Evolutionary conservation across 2,797 vertebrate species (phyloP).

Genomic region (Ctenosaura bakeri): DNA sequence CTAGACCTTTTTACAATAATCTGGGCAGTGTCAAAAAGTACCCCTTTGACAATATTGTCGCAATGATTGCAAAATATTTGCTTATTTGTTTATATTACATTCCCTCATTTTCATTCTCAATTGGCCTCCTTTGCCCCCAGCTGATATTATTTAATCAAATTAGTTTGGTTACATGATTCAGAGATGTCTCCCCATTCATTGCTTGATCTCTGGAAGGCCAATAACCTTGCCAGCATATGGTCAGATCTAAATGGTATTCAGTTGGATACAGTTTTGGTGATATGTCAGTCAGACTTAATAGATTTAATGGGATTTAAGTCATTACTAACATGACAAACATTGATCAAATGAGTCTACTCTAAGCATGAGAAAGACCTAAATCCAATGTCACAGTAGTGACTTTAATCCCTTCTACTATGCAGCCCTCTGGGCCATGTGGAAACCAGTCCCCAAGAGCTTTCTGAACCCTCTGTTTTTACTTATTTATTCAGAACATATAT

Average conservation of each 20-base stretch:
- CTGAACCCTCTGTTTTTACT: no score
- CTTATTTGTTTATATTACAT: background rate
- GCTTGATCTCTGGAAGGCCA: background rate
- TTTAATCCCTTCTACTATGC: background rate
- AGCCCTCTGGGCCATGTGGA: no score
- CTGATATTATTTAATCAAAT: background rate
- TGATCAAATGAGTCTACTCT: background rate
- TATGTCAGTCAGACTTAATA: no score
- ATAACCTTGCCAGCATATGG: background rate
- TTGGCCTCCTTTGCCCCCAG: background rate
- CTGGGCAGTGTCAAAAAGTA: background rate
- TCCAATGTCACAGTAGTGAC: background rate
- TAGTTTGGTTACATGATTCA: background rate
- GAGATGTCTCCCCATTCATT: background rate
- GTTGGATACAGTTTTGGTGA: background rate
- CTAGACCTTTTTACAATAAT: background rate
- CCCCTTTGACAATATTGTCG: background rate
- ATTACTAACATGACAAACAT: background rate
- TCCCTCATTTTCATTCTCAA: background rate
- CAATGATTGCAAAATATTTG: background rate
- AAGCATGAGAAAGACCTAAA: background rate
- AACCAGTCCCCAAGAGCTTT: no score
- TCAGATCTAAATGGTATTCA: background rate
- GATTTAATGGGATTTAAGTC: background rate
- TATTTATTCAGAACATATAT: no score